Base-by-base conservation (phyloP, 1,140 invertebrate genomes). In the Oedothorax gibbosus region DNA sequence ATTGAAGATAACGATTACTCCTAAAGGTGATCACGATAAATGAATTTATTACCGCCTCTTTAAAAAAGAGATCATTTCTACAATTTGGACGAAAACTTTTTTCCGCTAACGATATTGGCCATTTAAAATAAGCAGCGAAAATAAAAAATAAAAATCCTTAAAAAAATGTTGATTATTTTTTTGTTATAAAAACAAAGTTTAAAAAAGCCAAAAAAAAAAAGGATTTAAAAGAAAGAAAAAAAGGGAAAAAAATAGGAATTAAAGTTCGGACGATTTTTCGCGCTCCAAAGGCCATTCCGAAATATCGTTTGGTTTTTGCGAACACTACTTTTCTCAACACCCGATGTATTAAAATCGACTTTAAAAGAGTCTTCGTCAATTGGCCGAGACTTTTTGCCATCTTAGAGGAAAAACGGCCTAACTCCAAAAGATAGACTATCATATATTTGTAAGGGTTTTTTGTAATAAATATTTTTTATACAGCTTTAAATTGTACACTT, bases 31-130 rank as follows among this genome's bases (percentile, higher is more conserved):
- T 75, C 81, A 56, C 81, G 71, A 76, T 84, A 84, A 84, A 84
- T 84, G 81, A 84, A 84, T 84, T 84, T 84, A 84, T 84, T 84
- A 84, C 81, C 60, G 64, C 18, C 18, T 21, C 62, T 76, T 84
- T 71, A 71, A 84, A 71, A 84, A 84, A 75, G 65, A 66, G 60
- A 75, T 75, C 71, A 76, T 75, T 75, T 66, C 49, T 64, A 68
- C 57, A 84, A 84, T 84, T 84, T 71, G 18, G 11, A 54, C 9
- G 49, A 66, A 75, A 66, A 65, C n/a, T 54, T 84, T 82, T 35
- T 35, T 50, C 15, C 50, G 80, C 65, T 84, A 84, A 84, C 69
- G 81, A 84, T 84, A 60, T 66, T 20, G 60, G 50, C 77, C 66
- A 65, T 79, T 66, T 66, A 71, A 71, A 71, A 50, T n/a, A 35